Evolutionary conservation across 2,113 vertebrate species (phyloP), one percentile per base, ranked within the genome.

Genomic region (Sorex fumeus): DNA sequence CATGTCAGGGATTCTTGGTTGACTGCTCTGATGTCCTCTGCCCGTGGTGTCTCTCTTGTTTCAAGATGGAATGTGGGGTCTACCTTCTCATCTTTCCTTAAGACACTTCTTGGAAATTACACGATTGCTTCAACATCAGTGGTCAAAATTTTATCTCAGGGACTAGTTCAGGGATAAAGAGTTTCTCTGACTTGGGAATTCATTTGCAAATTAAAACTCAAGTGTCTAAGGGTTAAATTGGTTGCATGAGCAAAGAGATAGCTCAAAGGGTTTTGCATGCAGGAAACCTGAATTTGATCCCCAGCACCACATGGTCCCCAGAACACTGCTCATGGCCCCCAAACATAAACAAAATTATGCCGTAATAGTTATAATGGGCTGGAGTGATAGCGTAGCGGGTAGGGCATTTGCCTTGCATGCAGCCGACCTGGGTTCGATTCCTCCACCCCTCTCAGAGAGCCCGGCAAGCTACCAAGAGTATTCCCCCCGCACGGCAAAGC

Each of bases 161-260:
- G 28, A 36, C 32, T 50, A 72, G 16, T 34, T 6, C 47, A 36
- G 62, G 15, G 23, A 43, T 32, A 64, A 90, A 19, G 60, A 70
- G 19, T 47, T 84, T 92, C n/a, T 79, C 90, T 79, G 83, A 79
- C 4, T 4, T 71, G 15, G 12, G 28, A 34, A 69, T 50, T 71
- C 72, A 67, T 84, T 84, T 92, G 53, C 77, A 84, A 25, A 25
- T 94, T 60, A 76, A 62, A 87, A 79, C 72, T 86, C 11, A 90
- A 27, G 25, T 62, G 75, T 27, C 36, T 81, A 77, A 93, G n/a
- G 2, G 40, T 40, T 40, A 40, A 40, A 40, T 40, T 40, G 40
- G 40, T 40, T 40, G 40, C 40, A 40, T 3, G 40, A 40, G 40
- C 40, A 40, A 40, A 40, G 40, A 40, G 40, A 40, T 40, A 40